Percentiles rank a stretch among this genome's conserved stretches.
Evolutionary conservation across 2,888 invertebrate species (phyloP).

Genomic region (Himalopsyche japonica): DNA sequence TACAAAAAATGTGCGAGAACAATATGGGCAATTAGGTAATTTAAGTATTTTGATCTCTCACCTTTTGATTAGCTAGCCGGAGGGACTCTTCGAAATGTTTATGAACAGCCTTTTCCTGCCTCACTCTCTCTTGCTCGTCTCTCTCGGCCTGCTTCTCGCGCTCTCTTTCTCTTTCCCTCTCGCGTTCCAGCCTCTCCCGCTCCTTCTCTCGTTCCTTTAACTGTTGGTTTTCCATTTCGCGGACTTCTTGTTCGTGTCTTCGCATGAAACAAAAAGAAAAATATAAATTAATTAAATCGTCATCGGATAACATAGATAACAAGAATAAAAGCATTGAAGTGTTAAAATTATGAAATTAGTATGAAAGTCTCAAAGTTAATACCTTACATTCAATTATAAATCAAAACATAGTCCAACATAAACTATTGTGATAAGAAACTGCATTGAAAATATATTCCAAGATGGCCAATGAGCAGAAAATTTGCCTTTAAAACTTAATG

Average conservation of each 20-base stretch:
- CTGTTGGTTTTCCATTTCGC: conserved; percentile 28
- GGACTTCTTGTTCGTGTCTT: conserved; percentile 18
- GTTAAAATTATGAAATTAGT: no score
- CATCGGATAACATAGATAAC: neutral
- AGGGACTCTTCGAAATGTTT: conserved; percentile 91
- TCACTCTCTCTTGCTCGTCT: conserved; percentile 58
- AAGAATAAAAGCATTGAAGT: no score
- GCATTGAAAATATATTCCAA: neutral
- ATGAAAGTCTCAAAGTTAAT: neutral
- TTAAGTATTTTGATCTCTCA: no score
- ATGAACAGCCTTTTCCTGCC: conserved; percentile 73
- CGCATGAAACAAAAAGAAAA: conserved; percentile 14
- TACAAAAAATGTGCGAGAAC: no score
- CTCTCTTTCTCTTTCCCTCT: conserved; percentile 54
- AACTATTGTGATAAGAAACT: neutral
- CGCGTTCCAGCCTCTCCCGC: conserved; percentile 59
- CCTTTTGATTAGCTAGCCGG: conserved; percentile 76
- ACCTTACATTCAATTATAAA: neutral
- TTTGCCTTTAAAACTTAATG: neutral
- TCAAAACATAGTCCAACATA: no score
- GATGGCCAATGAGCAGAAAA: neutral
- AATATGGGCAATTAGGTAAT: no score
- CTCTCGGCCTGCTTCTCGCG: conserved; percentile 59
- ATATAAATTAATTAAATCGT: neutral
- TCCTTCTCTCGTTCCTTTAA: conserved; percentile 60